phyloP scores from a whole-genome alignment of 2,888 invertebrate genomes.

The Eulithis prunata region DNA sequence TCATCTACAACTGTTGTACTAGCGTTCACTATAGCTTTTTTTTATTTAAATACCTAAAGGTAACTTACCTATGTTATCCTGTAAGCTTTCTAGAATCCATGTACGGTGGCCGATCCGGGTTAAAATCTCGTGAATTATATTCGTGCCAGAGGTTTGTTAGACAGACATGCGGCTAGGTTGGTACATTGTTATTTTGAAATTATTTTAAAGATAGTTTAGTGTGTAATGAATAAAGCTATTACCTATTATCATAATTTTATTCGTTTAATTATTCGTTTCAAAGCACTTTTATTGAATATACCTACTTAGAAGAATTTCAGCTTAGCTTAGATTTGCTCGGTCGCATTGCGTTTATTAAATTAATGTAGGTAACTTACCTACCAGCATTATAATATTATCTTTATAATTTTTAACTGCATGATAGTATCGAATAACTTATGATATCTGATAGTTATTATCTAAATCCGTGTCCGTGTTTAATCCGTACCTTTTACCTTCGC shows the following conservation, averaged over 20 bases:
- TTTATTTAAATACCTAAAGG: conserved; percentile 21
- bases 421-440: background rate
- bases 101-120: background rate
- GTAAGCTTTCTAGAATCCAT: conserved; percentile 24
- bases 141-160: background rate
- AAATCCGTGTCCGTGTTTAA: background rate
- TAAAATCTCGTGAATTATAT: background rate
- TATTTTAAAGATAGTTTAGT: conserved; percentile 17
- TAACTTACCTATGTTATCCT: conserved; percentile 15
- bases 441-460: conserved; percentile 4
- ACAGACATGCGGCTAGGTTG: background rate
- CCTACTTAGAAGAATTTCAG: background rate
- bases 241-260: background rate
- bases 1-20: conserved; percentile 9
- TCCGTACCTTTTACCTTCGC: background rate
- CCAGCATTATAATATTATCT: background rate
- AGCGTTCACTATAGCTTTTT: conserved; percentile 17
- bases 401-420: background rate
- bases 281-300: no score
- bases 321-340: no score
- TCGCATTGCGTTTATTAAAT: background rate
- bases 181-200: conserved; percentile 11
- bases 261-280: background rate
- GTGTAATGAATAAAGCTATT: conserved; percentile 15
- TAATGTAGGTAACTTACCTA: no score